These are phyloP conservation scores for Lutjanus erythropterus DNA, from an alignment of 2,113 vertebrate species.

Conservation along the genomic window DNA sequence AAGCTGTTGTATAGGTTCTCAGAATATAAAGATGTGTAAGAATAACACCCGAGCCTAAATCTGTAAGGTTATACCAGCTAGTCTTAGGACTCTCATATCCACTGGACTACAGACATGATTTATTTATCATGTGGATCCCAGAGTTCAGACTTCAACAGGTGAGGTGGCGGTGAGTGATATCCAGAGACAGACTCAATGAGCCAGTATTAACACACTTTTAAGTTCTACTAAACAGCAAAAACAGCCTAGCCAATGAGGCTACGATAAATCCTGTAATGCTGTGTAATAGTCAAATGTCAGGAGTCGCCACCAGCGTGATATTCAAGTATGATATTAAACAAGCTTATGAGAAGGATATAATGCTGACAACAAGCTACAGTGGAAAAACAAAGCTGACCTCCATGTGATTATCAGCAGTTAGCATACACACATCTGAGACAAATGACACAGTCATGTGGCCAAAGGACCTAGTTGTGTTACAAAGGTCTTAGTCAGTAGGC, in stretches of 20 bases:
- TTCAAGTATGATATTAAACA: not conserved
- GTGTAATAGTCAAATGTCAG: not conserved
- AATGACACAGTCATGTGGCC: not conserved
- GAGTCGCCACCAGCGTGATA: not conserved
- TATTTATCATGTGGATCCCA: not conserved
- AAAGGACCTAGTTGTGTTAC: slow-evolving; percentile 1
- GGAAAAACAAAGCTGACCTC: not conserved
- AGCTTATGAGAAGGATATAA: not conserved
- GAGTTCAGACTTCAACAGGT: not conserved
- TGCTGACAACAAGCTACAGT: not conserved
- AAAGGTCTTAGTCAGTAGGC: not conserved
- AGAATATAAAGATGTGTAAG: slow-evolving; percentile 19
- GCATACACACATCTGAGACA: not conserved
- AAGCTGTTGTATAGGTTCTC: slow-evolving; percentile 10
- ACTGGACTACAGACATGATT: not conserved
- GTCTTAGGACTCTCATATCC: not conserved
- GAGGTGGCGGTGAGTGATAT: not conserved
- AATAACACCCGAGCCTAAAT: not conserved
- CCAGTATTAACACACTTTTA: not conserved
- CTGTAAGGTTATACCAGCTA: slow-evolving; percentile 6
- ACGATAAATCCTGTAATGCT: not conserved
- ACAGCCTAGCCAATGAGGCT: not conserved
- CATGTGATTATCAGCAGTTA: not conserved
- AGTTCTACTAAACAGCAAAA: not conserved
- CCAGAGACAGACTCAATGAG: not conserved